Evolutionary conservation across 1,140 invertebrate species (phyloP), one percentile per base, ranked within the genome.

Genomic region (Anthonomus grandis): DNA sequence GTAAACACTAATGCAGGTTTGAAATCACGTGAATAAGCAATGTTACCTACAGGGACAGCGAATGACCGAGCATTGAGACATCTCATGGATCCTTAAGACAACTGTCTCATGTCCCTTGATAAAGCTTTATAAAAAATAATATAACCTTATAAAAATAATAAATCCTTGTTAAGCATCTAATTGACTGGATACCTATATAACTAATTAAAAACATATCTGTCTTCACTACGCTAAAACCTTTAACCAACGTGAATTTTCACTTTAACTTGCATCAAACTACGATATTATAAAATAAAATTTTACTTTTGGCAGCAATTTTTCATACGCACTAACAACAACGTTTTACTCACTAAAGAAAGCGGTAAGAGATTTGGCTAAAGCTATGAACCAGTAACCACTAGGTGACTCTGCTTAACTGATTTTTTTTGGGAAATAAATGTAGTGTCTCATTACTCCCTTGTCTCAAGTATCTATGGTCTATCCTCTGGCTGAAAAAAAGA

Each of bases 271-370:
- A 8, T n/a, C 27, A 31, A 31, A 31, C 27, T 8, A 31, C 27
- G 27, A 31, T 31, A 31, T 31, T n/a, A 31, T n/a, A n/a, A 31
- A 31, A 31, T 31, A 31, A 31, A 31, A 31, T 31, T 31, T 31
- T 31, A 31, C 6, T 31, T 31, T 31, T n/a, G 27, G 27, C 27
- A 31, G 27, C 27, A 31, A 31, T 31, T 31, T 31, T 31, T 6
- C 27, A 31, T n/a, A n/a, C n/a, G 27, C 27, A 31, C 37, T 39
- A 39, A 39, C 37, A 39, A 39, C 37, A 39, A 31, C 27, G 27
- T 31, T 31, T 31, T 31, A 31, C 27, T 31, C 6, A 31, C n/a
- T 6, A n/a, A n/a, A 31, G 6, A 31, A 31, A 31, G 27, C 27
- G 27, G 27, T 31, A 31, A 31, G 27, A 31, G 27, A 31, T 31